A percentile compares a stretch with the other conserved stretches of the same genome.
These are phyloP conservation scores for Campoplex nolae DNA, from an alignment of 2,888 invertebrate species.

Conservation along the genomic window DNA sequence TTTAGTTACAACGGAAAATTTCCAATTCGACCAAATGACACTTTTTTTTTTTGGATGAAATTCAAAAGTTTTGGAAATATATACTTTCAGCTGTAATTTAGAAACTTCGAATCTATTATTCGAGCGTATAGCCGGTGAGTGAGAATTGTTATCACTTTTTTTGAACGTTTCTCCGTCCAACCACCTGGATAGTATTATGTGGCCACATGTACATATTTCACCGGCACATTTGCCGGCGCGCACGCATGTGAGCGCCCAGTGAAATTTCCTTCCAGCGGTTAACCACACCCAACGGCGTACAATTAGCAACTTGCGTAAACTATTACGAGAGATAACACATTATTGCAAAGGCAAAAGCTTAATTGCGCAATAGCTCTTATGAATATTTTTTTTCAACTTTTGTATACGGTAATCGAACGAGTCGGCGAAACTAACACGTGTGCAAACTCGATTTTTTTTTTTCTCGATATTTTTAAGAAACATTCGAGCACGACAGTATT, in stretches of 20 bases:
- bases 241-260: background rate
- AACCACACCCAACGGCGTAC: constrained; percentile 61
- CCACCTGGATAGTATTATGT: constrained; percentile 32
- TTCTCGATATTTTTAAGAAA: background rate
- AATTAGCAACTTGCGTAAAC: constrained; percentile 57
- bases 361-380: constrained; percentile 46
- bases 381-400: constrained; percentile 2
- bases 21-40: too few relatives aligned
- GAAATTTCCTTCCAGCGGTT: constrained; percentile 13
- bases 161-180: background rate
- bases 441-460: background rate
- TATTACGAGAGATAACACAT: constrained; percentile 30
- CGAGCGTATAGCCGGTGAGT: background rate
- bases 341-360: constrained; percentile 5
- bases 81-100: background rate
- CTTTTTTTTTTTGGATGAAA: background rate
- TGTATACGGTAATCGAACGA: background rate
- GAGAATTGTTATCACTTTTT: background rate
- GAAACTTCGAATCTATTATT: constrained; percentile 2
- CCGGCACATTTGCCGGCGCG: background rate
- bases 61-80: background rate
- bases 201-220: background rate
- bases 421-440: background rate
- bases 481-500: too few relatives aligned
- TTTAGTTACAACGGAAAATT: too few relatives aligned